Percentiles rank a stretch among this genome's conserved stretches.
These are phyloP conservation scores for Ips typographus DNA, from an alignment of 1,140 invertebrate species.

Conservation along the genomic window DNA sequence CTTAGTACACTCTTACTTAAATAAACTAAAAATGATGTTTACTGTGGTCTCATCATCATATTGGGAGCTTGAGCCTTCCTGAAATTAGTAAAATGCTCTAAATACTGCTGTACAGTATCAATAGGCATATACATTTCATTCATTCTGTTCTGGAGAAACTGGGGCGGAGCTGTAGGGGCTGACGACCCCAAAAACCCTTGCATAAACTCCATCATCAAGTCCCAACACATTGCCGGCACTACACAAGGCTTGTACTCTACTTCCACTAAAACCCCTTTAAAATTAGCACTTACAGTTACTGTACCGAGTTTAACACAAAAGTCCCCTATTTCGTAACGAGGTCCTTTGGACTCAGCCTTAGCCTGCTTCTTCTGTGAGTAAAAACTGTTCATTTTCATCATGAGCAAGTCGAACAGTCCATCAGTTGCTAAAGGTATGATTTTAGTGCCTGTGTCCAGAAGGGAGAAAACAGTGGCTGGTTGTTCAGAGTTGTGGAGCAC, in stretches of 20 bases:
- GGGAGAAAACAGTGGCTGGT: slow-evolving; percentile 89
- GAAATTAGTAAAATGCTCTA: slow-evolving; percentile 91
- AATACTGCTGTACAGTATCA: slow-evolving; percentile 92
- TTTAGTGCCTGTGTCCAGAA: slow-evolving; percentile 85
- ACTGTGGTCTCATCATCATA: slow-evolving; percentile 34
- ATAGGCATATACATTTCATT: slow-evolving; percentile 87
- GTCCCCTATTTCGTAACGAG: slow-evolving; percentile 88
- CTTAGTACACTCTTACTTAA: too few relatives aligned
- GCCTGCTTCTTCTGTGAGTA: slow-evolving; percentile 88
- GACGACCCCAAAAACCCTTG: slow-evolving; percentile 86
- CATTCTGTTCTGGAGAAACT: slow-evolving; percentile 71
- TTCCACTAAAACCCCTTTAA: slow-evolving; percentile 93
- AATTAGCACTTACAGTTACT: slow-evolving; percentile 89
- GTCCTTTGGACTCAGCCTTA: slow-evolving; percentile 86
- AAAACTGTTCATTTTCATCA: slow-evolving; percentile 84
- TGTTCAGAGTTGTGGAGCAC: slow-evolving; percentile 94
- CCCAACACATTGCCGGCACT: slow-evolving; percentile 85
- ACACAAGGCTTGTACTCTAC: slow-evolving; percentile 93
- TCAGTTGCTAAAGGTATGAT: slow-evolving; percentile 86
- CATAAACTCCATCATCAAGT: slow-evolving; percentile 87
- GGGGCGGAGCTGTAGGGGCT: slow-evolving; percentile 64
- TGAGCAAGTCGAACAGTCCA: slow-evolving; percentile 85
- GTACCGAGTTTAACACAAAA: slow-evolving; percentile 93
- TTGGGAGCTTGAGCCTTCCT: slow-evolving; percentile 68
- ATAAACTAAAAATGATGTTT: neutral